Base-by-base conservation (phyloP, 2,797 vertebrate genomes). In the Pseudochirops corinnae region DNA sequence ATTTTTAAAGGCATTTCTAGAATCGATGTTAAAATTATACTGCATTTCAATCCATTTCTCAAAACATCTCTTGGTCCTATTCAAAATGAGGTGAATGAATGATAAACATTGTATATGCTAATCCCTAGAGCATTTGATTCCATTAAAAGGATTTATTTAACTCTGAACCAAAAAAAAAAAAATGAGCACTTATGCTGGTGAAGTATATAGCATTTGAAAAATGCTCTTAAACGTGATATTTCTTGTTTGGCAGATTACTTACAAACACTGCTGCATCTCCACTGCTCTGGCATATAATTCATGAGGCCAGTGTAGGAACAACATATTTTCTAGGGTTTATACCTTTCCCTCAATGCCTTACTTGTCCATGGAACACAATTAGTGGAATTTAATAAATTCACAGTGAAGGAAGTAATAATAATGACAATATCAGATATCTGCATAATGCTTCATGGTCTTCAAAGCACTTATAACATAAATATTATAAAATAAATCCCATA, bases 41-140 rank as follows among this genome's bases (percentile, higher is more conserved):
- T 67, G 57, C 95, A 97, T 97, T 97, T 97, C 96, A 97, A 97
- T 97, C 94, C 95, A 96, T 97, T 98, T 97, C 95, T 97, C 97
- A 98, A 97, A 98, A 95, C 92, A 98, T 55, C 94, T 98, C 93
- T 96, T 97, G 96, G 97, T 98, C 93, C 96, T 93, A 95, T 94
- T 95, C 96, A 95, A 94, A 97, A 93, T 46, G 93, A 96, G 56
- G 62, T 95, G 52, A 98, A 97, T 94, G 96, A 98, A 97, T 96
- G 97, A 97, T 96, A 95, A 96, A 92, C 82, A 96, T 94, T 82
- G 95, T 57, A 55, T 58, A 53, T 95, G 50, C 58, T 95, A 98
- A 95, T 98, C 96, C 94, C 95, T 94, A 91, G 95, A 98, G 93
- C 16, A 60, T 97, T 97, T 96, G 94, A 91, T 94, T 98, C 97